Conservation (phyloP, 2,888 invertebrate genomes). For the Epistrophella euchroma region DNA sequence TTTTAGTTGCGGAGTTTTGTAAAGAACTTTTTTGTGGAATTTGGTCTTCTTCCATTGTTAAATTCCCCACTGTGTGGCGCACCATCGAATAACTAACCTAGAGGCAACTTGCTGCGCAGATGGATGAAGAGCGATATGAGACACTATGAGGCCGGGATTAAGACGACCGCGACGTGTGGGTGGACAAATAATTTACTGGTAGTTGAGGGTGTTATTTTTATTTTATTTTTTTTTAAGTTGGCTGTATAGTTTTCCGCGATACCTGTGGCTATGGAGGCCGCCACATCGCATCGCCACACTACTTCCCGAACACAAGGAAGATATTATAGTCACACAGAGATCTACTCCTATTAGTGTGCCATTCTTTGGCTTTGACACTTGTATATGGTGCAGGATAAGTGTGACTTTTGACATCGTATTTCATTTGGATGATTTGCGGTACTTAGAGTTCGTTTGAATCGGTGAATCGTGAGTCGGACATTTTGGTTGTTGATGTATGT, state of each 20-base stretch:
- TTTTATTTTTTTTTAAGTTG: conserved; percentile 5
- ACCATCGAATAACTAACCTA: conserved; percentile 46
- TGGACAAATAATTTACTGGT: conserved; percentile 76
- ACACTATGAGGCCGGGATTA: conserved; percentile 69
- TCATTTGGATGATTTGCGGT: conserved; percentile 73
- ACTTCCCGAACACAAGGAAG: conserved; percentile 12
- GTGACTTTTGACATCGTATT: conserved; percentile 71
- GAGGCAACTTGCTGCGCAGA: conserved; percentile 48
- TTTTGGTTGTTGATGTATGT: conserved; percentile 46
- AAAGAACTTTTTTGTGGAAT: no score
- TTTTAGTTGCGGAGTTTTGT: no score
- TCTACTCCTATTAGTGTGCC: conserved; percentile 59
- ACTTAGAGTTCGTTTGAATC: conserved; percentile 41
- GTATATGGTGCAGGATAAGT: conserved; percentile 51
- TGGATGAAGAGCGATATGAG: conserved; percentile 70
- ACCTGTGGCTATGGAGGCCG: neutral
- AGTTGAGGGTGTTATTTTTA: conserved; percentile 71
- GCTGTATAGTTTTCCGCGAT: neutral
- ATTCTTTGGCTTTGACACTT: conserved; percentile 58
- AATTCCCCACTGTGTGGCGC: conserved; percentile 12
- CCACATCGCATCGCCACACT: neutral
- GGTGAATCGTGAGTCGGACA: conserved; percentile 68
- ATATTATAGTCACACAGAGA: conserved; percentile 30
- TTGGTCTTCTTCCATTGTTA: neutral
- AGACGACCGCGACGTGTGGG: conserved; percentile 61